phyloP scores from a whole-genome alignment of 2,888 invertebrate species.

The Petrolisthes manimaculis region DNA sequence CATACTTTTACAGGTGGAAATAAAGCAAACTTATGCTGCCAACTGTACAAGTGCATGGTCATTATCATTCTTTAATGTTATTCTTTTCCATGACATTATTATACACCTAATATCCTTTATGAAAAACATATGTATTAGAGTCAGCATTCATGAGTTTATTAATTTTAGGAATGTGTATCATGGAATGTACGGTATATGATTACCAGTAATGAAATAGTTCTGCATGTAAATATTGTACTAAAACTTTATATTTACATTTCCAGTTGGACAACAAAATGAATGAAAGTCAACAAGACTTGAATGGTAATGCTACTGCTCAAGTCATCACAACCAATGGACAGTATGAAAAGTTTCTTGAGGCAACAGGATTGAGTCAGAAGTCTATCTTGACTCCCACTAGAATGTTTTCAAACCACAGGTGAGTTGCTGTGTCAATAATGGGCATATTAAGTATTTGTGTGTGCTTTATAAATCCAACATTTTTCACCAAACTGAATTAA shows the following conservation, averaged over 20 bases:
- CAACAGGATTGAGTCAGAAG: constrained; percentile 84
- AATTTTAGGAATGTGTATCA: too few relatives aligned
- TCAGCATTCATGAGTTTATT: too few relatives aligned
- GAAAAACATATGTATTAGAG: too few relatives aligned
- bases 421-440: not conserved
- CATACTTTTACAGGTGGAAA: too few relatives aligned
- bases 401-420: constrained; percentile 78
- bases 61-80: too few relatives aligned
- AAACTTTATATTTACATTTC: not conserved
- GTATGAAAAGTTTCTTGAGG: constrained; percentile 83
- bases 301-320: not conserved
- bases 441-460: not conserved
- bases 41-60: too few relatives aligned
- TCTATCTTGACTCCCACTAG: constrained; percentile 80
- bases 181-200: too few relatives aligned
- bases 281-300: constrained; percentile 19
- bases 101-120: too few relatives aligned
- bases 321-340: constrained; percentile 66
- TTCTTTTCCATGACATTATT: too few relatives aligned
- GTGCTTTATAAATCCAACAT: not conserved
- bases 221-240: not conserved
- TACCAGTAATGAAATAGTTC: not conserved
- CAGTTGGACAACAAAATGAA: constrained; percentile 25
- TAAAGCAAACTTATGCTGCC: too few relatives aligned
- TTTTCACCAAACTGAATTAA: not conserved